Conservation (phyloP, 2,113 vertebrate species). For the Furnarius figulus region DNA sequence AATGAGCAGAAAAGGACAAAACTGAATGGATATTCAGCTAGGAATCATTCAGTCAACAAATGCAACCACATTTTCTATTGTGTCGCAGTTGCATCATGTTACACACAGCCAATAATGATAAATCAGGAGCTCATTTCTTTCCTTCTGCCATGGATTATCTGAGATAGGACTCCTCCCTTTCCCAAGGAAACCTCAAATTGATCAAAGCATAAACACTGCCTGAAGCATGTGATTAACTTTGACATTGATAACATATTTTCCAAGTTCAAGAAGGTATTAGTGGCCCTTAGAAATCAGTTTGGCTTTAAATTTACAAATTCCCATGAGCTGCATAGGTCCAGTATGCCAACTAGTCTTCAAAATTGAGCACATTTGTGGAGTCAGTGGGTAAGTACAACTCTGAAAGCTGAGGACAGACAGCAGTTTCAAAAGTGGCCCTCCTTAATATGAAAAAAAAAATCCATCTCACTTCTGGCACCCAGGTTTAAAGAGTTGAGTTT, state of each 20-base stretch:
- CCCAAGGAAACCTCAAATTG: background rate
- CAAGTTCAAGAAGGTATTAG: background rate
- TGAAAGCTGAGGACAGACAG: background rate
- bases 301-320: background rate
- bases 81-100: background rate
- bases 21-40: background rate
- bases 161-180: background rate
- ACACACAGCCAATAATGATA: background rate
- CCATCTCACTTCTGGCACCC: background rate
- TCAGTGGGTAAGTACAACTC: background rate
- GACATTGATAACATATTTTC: background rate
- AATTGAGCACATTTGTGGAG: accelerated
- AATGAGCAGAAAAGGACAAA: background rate
- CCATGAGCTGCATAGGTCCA: background rate
- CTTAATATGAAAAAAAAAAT: background rate
- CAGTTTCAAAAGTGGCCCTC: background rate
- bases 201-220: background rate
- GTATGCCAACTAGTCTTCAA: background rate
- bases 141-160: background rate
- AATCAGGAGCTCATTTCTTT: background rate
- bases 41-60: background rate
- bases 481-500: background rate
- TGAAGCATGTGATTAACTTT: background rate
- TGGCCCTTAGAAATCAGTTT: background rate
- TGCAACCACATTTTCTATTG: background rate